Percentiles rank a stretch among this genome's conserved stretches.
Conservation (phyloP, 2,113 vertebrate genomes). For the Erythrocebus patas region DNA sequence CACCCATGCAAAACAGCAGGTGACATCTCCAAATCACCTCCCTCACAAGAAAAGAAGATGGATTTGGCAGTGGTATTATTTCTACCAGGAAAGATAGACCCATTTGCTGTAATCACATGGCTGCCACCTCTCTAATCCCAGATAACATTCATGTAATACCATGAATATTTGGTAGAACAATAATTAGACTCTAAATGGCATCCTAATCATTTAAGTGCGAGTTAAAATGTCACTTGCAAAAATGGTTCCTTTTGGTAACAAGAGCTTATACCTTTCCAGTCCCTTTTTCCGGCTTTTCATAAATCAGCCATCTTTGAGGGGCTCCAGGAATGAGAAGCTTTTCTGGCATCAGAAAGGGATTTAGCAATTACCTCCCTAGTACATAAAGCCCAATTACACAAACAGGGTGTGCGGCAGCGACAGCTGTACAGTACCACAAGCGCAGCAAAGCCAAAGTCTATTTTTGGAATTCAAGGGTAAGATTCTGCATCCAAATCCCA, state of each 20-base stretch:
- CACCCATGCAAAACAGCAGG: background rate
- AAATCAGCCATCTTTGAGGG: background rate
- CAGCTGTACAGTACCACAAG: slow-evolving; percentile 16
- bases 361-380: slow-evolving; percentile 53
- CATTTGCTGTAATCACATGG: background rate
- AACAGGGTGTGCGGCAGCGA: slow-evolving; percentile 21
- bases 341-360: slow-evolving; percentile 30
- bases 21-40: background rate
- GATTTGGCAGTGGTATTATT: background rate
- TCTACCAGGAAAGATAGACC: slow-evolving; percentile 23
- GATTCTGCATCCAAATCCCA: slow-evolving; percentile 2
- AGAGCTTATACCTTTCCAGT: background rate
- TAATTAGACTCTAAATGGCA: slow-evolving; percentile 7
- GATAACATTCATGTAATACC: background rate
- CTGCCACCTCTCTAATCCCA: background rate
- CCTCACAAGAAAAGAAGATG: background rate
- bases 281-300: background rate
- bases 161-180: background rate
- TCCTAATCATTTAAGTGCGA: background rate
- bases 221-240: background rate
- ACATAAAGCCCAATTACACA: background rate
- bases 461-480: slow-evolving; percentile 54
- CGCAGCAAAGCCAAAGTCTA: background rate
- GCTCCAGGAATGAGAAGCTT: background rate
- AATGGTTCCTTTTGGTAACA: background rate